phyloP scores from a whole-genome alignment of 2,797 vertebrate species.

The Hemitrygon akajei region DNA sequence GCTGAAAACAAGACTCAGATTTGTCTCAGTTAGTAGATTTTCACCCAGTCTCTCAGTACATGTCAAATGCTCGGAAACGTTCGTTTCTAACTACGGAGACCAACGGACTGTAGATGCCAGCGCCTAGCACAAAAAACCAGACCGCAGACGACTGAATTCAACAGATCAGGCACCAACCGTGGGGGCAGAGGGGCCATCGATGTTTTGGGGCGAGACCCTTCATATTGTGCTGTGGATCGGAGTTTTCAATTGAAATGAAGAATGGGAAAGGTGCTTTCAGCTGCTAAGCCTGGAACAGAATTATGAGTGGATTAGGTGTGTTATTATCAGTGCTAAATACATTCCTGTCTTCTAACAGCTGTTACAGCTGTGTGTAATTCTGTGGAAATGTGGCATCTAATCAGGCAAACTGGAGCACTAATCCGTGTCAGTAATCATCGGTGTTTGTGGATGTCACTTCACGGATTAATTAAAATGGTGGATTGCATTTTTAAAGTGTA shows the following conservation, averaged over 20 bases:
- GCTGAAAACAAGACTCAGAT: neutral
- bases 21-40: neutral
- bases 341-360: constrained; percentile 23
- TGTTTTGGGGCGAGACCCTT: too few relatives aligned
- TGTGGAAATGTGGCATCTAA: constrained; percentile 12
- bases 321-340: constrained; percentile 16
- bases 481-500: constrained; percentile 22
- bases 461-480: constrained; percentile 25
- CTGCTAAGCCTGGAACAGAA: neutral
- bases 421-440: constrained; percentile 33
- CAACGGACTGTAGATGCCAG: too few relatives aligned
- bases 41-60: neutral
- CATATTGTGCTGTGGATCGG: neutral
- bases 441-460: constrained; percentile 24
- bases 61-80: neutral
- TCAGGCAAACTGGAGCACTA: constrained; percentile 24
- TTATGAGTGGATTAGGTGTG: constrained; percentile 27
- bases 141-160: too few relatives aligned
- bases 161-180: too few relatives aligned
- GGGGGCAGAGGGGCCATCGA: too few relatives aligned
- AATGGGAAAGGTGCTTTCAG: neutral
- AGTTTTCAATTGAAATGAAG: neutral
- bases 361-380: constrained; percentile 31
- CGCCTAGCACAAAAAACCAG: too few relatives aligned
- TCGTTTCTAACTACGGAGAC: neutral